Evolutionary conservation across 2,888 invertebrate genomes (phyloP), one percentile per base, ranked within the genome.

Genomic region (Monoplex corrugatus): DNA sequence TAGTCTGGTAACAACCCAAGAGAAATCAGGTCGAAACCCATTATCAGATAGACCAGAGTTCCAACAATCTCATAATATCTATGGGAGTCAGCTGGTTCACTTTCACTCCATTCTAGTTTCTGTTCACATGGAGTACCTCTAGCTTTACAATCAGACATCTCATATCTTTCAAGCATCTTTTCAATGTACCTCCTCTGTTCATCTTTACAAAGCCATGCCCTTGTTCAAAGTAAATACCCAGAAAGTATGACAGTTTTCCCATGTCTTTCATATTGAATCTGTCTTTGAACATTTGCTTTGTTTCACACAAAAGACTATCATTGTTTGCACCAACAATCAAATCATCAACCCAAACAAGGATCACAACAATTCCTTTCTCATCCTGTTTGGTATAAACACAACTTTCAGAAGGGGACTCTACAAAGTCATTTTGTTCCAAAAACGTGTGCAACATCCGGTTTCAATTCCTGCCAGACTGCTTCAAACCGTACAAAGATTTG

Each of bases 231-330:
- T 89, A 82, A 87, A 91, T 90, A 28, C 90, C 90, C 44, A 91
- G 85, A 80, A 91, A 90, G 6, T 50, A 89, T 72, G 80, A 68
- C 8, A 90, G 45, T 57, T 75, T 85, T 1, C 91, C 91, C 0
- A 90, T 68, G 83, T 91, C 91, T 87, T 91, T 91, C 91, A 91
- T 91, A n/a, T 88, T 32, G 72, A 72, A 72, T 19, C 72, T 32
- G 35, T 72, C 72, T 72, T 72, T 72, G 32, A 72, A 32, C 6
- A 35, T 72, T 35, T 72, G 72, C 35, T 35, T n/a, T n/a, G n/a
- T n/a, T 80, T 80, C 72, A 57, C n/a, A 87, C 78, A 72, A 80
- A 75, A 88, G 32, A 19, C 35, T 89, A 50, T 90, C 68, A n/a
- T 40, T 23, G 38, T 78, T 87, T 44, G 44, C 35, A 85, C 28